phyloP scores from a whole-genome alignment of 2,888 invertebrate species.

The Tortricodes alternella region DNA sequence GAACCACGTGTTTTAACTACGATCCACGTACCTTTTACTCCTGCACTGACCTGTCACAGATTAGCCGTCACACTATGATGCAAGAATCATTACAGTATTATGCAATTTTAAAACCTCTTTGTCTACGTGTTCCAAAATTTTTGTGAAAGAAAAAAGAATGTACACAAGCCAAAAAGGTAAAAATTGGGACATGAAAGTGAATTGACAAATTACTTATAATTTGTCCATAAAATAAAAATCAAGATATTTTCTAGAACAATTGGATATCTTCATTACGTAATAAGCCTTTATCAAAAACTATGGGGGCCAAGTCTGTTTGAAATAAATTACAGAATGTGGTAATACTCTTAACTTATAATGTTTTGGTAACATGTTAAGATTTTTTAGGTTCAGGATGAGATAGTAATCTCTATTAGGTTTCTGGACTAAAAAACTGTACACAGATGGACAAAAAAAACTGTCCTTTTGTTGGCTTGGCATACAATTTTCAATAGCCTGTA shows the following conservation, averaged over 20 bases:
- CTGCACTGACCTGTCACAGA: no score
- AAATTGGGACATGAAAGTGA: no score
- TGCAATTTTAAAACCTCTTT: no score
- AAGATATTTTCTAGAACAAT: slow-evolving; percentile 17
- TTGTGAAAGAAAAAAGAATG: slow-evolving; percentile 10
- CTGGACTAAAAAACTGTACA: not conserved
- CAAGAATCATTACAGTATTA: no score
- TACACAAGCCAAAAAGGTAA: slow-evolving; percentile 27
- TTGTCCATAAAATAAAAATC: slow-evolving; percentile 24
- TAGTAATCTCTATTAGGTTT: no score
- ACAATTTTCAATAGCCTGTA: not conserved
- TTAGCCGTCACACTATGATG: no score
- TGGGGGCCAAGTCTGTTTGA: not conserved
- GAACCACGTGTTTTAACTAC: no score
- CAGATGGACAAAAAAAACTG: not conserved
- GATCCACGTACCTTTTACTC: no score
- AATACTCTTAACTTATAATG: no score
- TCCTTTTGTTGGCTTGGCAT: not conserved
- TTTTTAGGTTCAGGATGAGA: no score
- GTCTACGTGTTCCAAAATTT: no score
- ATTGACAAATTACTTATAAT: slow-evolving; percentile 27
- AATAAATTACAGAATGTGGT: not conserved
- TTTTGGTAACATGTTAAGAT: no score
- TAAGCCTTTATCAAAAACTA: slow-evolving; percentile 30
- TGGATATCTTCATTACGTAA: slow-evolving; percentile 13